Evolutionary conservation across 2,113 vertebrate species (phyloP).

Genomic region (Halichoeres trimaculatus): DNA sequence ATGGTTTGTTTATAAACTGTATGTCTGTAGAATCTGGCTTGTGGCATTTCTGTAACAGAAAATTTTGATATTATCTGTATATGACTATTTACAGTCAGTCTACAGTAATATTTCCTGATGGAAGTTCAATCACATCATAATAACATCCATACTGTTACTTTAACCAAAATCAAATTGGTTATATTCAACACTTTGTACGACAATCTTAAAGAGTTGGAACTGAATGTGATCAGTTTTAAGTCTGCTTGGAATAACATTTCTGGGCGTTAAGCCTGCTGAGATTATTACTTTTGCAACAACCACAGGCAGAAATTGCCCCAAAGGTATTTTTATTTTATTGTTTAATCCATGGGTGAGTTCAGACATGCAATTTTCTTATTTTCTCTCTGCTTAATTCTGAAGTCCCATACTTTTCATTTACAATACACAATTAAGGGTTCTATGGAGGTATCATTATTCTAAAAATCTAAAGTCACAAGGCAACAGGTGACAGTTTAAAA

Average conservation of each 20-base stretch:
- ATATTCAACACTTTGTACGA: too few relatives aligned
- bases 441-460: too few relatives aligned
- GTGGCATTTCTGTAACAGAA: background rate
- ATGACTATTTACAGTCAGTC: background rate
- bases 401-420: too few relatives aligned
- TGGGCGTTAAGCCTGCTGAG: background rate
- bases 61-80: too few relatives aligned
- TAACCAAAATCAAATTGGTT: background rate
- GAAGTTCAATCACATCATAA: background rate
- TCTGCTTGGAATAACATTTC: background rate
- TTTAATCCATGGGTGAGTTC: background rate
- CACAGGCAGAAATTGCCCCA: background rate
- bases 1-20: background rate
- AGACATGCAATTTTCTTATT: too few relatives aligned
- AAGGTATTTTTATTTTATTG: background rate
- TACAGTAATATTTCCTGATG: background rate
- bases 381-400: too few relatives aligned
- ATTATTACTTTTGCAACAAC: background rate
- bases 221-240: background rate
- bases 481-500: too few relatives aligned
- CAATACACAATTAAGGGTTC: too few relatives aligned
- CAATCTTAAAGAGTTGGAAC: too few relatives aligned
- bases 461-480: too few relatives aligned
- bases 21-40: conserved; percentile 1
- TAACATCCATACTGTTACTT: background rate